Conservation (phyloP, 2,888 invertebrate species). For the Tetragnatha montana region DNA sequence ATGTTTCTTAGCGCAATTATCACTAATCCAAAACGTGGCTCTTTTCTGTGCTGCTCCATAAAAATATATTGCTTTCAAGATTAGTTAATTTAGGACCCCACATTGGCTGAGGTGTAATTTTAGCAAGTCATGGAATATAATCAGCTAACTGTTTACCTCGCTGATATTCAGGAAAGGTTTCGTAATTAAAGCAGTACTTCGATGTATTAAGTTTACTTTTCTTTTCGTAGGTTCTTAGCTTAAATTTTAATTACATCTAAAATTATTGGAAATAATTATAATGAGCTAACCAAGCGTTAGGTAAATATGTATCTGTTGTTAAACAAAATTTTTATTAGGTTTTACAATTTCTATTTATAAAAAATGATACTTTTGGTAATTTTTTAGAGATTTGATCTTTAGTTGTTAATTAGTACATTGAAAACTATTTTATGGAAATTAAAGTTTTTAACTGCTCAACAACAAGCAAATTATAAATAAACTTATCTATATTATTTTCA, state of each 20-base stretch:
- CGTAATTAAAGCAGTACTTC: constrained; percentile 6
- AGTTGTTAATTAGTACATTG: background rate
- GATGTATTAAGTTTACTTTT: background rate
- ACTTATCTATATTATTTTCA: too few species aligned
- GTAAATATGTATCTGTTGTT: background rate
- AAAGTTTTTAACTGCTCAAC: too few species aligned
- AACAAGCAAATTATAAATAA: too few species aligned
- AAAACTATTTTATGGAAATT: background rate
- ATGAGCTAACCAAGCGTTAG: background rate
- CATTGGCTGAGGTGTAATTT: constrained; percentile 23
- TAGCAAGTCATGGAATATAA: background rate
- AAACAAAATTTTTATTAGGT: background rate
- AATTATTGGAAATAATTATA: background rate
- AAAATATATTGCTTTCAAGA: constrained; percentile 29
- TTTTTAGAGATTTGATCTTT: background rate
- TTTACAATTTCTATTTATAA: background rate
- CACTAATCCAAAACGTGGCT: constrained; percentile 17
- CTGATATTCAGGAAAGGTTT: background rate
- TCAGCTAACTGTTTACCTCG: background rate
- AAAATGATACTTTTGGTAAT: background rate
- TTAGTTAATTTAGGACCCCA: constrained; percentile 26
- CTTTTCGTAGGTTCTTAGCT: background rate
- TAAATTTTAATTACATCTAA: background rate
- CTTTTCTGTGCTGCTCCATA: background rate
- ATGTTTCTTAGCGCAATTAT: background rate